Evolutionary conservation across 2,888 invertebrate genomes (phyloP).

Genomic region (Chrysodeixis includens): DNA sequence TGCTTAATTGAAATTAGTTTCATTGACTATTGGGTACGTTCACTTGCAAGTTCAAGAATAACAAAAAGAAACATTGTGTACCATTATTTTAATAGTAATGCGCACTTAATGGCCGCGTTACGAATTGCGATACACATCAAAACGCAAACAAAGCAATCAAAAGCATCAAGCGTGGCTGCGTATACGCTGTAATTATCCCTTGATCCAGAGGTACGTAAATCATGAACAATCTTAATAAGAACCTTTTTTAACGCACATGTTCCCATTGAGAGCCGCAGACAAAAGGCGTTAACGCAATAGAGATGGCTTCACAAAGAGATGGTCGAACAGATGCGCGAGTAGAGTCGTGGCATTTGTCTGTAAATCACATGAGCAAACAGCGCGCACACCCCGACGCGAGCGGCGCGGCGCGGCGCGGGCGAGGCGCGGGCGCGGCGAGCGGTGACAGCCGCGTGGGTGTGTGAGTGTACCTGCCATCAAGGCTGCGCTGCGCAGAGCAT

Average conservation of each 20-base stretch:
- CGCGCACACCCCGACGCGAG: conserved; percentile 66
- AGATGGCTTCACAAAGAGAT: conserved; percentile 78
- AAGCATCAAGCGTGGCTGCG: conserved; percentile 62
- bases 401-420: conserved; percentile 1
- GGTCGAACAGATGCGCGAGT: conserved; percentile 82
- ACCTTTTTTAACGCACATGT: conserved; percentile 81
- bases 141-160: conserved; percentile 70
- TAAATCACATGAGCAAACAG: conserved; percentile 86
- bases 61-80: conserved; percentile 49
- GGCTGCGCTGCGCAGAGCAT: conserved; percentile 67
- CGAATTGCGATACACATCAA: conserved; percentile 63
- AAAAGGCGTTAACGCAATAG: conserved; percentile 82
- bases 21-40: neutral
- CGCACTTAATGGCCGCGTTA: conserved; percentile 53
- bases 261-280: conserved; percentile 64
- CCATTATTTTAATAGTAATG: conserved; percentile 58
- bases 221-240: conserved; percentile 61
- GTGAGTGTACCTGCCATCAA: conserved; percentile 68
- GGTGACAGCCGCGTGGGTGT: conserved; percentile 53
- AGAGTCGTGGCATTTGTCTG: conserved; percentile 83
- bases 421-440: conserved; percentile 22
- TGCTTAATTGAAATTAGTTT: neutral
- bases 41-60: conserved; percentile 23
- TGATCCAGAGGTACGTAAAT: conserved; percentile 64
- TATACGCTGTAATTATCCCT: conserved; percentile 70